A percentile compares a stretch with the other conserved stretches of the same genome.
Evolutionary conservation across 1,140 invertebrate genomes (phyloP).

Genomic region (Caerostris extrusa): DNA sequence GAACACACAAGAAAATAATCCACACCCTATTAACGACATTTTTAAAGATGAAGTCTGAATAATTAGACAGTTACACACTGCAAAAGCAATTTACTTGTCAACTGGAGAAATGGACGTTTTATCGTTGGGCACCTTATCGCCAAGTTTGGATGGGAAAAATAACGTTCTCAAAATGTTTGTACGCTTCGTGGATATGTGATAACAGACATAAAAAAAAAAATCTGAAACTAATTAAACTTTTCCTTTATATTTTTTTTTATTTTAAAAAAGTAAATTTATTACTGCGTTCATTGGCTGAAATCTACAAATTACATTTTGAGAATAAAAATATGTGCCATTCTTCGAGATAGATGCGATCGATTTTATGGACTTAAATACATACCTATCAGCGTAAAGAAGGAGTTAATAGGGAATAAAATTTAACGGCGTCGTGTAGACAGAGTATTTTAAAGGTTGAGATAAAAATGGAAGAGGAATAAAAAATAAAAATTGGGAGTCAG

Average conservation of each 20-base stretch:
- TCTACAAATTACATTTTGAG: constrained; percentile 34
- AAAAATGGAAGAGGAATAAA: background rate
- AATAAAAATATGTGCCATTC: constrained; percentile 30
- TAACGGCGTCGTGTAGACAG: background rate
- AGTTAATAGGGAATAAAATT: constrained; percentile 60
- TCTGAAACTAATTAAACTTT: constrained; percentile 3
- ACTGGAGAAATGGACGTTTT: background rate
- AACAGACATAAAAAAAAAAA: background rate
- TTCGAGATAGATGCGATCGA: constrained; percentile 5
- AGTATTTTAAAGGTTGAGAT: background rate
- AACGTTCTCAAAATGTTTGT: background rate
- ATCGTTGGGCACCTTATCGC: background rate
- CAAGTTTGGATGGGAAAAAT: background rate
- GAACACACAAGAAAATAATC: background rate
- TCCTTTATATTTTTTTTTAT: background rate
- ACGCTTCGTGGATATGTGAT: background rate
- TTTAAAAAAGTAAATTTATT: constrained; percentile 49
- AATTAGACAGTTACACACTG: background rate
- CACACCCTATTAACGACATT: background rate
- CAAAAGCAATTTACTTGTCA: constrained; percentile 26
- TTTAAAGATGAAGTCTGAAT: background rate
- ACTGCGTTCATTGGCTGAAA: background rate
- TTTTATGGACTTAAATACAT: constrained; percentile 58
- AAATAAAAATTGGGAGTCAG: background rate
- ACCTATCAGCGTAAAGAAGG: constrained; percentile 31